Evolutionary conservation across 1,140 invertebrate species (phyloP).

Genomic region (Uloborus diversus): DNA sequence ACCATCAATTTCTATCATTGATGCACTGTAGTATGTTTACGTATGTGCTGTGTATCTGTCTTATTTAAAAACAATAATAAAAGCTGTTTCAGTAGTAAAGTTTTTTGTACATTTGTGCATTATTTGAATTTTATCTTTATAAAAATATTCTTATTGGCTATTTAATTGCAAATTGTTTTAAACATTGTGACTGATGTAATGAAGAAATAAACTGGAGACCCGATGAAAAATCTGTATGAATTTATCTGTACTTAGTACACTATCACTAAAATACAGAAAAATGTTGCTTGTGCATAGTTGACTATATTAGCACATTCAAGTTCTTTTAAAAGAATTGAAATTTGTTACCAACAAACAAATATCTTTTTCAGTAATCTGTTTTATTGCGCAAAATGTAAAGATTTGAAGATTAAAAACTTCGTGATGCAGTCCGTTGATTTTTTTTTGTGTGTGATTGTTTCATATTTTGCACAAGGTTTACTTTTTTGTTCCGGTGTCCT

Average conservation of each 20-base stretch:
- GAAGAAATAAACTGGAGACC: constrained; percentile 45
- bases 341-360: no score
- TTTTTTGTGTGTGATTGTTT: no score
- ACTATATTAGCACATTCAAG: no score
- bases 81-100: constrained; percentile 54
- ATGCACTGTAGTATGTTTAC: constrained; percentile 55
- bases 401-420: no score
- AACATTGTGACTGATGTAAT: constrained; percentile 44
- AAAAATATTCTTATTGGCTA: constrained; percentile 24
- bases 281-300: background rate
- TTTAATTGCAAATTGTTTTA: constrained; percentile 38
- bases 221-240: background rate
- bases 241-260: background rate
- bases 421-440: no score
- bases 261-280: background rate
- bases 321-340: no score
- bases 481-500: no score
- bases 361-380: no score
- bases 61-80: constrained; percentile 46
- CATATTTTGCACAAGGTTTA: no score
- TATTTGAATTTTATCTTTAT: constrained; percentile 45
- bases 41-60: constrained; percentile 52
- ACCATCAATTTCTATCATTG: constrained; percentile 51
- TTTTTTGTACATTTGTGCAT: constrained; percentile 45
- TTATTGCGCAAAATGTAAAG: no score